Base-by-base conservation (phyloP, 2,113 vertebrate genomes). In the Rafetus swinhoei region DNA sequence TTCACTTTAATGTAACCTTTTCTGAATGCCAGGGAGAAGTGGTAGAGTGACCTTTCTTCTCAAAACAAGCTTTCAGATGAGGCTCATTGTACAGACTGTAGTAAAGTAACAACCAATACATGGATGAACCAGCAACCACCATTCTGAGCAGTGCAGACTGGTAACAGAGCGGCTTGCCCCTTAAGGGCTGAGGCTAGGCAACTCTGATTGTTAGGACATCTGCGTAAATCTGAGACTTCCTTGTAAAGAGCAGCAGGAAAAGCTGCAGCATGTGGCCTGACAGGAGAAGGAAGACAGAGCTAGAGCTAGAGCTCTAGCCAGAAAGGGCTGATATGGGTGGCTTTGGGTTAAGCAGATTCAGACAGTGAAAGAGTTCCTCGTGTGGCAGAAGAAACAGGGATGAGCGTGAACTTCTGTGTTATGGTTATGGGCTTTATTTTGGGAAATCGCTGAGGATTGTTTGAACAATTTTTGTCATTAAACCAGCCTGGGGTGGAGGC, bases 71-170 rank as follows among this genome's bases (percentile, higher is more conserved):
- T 45, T 74, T 39, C 72, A 74, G 72, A 74, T 21, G 35, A 74
- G 29, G 13, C 62, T 32, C 62, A 65, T 65, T n/a, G 14, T 13
- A 29, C 32, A n/a, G 27, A 24, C 7, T 65, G 15, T 65, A 65
- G 35, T 39, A 21, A 10, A 10, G 72, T 39, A 74, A 39, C 35
- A 74, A 74, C 35, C 72, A 81, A 79, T 3, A 88, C 39, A 91
- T 0, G 1, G 72, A 90, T 65, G 55, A 27, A 55, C 19, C 35
- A 10, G 35, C 5, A 21, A 81, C 50, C 0, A 1, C 19, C 53
- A 12, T 53, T 59, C 0, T 2, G 50, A 91, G 55, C 52, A 57
- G 14, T 35, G 57, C 54, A 45, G 15, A 14, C 77, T 32, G n/a
- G 29, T n/a, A n/a, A n/a, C 15, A 69, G 32, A 16, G 16, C 18